Conservation (phyloP, 1,140 invertebrate genomes). For the Agraylea sexmaculata region DNA sequence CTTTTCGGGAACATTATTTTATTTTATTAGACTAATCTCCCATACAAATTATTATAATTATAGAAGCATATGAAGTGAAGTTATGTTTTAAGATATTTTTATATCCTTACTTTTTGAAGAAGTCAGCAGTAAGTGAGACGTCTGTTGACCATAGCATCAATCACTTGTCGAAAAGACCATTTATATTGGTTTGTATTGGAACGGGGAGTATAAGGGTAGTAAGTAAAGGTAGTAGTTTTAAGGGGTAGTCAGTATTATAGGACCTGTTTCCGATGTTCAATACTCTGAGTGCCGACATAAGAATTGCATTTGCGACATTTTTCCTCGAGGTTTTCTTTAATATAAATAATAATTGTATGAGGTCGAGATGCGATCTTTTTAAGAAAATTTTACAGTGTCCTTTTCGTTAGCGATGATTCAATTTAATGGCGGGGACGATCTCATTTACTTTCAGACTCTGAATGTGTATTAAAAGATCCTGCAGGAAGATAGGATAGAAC, state of each 20-base stretch:
- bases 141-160: constrained; percentile 22
- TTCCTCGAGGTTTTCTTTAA: constrained; percentile 2
- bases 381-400: neutral
- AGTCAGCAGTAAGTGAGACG: too few species aligned
- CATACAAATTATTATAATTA: too few species aligned
- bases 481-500: constrained; percentile 17
- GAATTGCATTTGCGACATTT: constrained; percentile 19
- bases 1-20: too few species aligned
- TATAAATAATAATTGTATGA: neutral
- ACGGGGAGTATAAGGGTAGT: constrained; percentile 1
- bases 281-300: constrained; percentile 12
- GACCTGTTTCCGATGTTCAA: constrained; percentile 8
- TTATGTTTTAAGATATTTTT: too few species aligned
- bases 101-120: too few species aligned
- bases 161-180: constrained; percentile 20
- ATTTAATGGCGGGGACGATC: neutral
- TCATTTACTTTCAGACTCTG: constrained; percentile 4
- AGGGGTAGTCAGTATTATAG: too few species aligned
- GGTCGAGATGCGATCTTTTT: neutral
- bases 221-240: constrained; percentile 9
- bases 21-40: too few species aligned
- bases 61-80: too few species aligned
- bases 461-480: constrained; percentile 22
- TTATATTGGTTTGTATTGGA: constrained; percentile 21
- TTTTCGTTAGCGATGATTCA: neutral